Percentiles rank a stretch among this genome's conserved stretches.
Conservation (phyloP, 2,888 invertebrate genomes). For the Conops quadrifasciatus region DNA sequence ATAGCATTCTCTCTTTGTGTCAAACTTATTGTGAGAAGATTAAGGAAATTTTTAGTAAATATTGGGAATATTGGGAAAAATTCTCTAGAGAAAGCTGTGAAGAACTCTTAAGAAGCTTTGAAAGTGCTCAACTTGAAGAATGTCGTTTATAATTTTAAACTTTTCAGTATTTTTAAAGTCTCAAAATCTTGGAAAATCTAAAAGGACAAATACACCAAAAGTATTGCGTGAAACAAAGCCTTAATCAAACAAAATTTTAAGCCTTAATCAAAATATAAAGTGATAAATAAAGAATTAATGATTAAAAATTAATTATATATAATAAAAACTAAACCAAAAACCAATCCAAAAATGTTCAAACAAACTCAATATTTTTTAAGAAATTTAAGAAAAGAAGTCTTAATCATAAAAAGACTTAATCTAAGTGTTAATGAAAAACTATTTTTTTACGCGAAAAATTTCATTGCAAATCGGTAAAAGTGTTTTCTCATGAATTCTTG, state of each 20-base stretch:
- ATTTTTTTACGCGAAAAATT: conserved; percentile 37
- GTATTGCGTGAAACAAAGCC: too few relatives aligned
- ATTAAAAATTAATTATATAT: conserved; percentile 8
- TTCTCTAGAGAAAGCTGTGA: too few relatives aligned
- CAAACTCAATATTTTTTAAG: conserved; percentile 31
- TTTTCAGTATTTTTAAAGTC: too few relatives aligned
- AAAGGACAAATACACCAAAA: conserved; percentile 34
- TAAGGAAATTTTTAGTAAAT: too few relatives aligned
- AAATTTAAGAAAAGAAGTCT: conserved; percentile 40
- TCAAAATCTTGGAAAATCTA: too few relatives aligned
- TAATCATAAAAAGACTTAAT: background rate
- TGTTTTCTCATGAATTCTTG: background rate
- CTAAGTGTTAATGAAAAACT: conserved; percentile 21
- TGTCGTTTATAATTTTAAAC: too few relatives aligned
- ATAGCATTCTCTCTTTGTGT: too few relatives aligned
- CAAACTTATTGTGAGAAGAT: too few relatives aligned
- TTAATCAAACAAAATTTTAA: too few relatives aligned
- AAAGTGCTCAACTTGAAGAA: too few relatives aligned
- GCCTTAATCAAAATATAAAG: background rate
- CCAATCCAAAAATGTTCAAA: conserved; percentile 39
- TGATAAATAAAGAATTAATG: background rate
- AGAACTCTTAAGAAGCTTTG: too few relatives aligned
- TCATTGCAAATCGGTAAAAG: conserved; percentile 35
- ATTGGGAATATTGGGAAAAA: too few relatives aligned
- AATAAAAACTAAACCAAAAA: conserved; percentile 43